phyloP scores from a whole-genome alignment of 1,140 invertebrate genomes.

The Drosophila santomea region DNA sequence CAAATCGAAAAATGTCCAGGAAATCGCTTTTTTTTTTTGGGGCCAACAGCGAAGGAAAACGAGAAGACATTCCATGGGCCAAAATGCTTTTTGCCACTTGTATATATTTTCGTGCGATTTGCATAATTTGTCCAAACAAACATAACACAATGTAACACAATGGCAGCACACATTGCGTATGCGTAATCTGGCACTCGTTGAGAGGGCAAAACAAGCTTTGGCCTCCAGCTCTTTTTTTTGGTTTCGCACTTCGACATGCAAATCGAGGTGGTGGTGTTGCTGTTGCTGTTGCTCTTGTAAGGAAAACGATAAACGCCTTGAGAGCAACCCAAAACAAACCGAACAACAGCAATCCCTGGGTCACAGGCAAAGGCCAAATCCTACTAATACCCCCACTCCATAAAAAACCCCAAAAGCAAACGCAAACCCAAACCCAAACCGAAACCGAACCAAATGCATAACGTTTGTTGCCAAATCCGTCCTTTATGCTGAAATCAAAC shows the following conservation, averaged over 20 bases:
- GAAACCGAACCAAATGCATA: constrained; percentile 60
- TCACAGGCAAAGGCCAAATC: constrained; percentile 46
- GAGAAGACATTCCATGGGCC: constrained; percentile 22
- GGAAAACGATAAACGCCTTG: constrained; percentile 68
- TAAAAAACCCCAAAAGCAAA: neutral
- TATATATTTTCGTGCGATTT: constrained; percentile 50
- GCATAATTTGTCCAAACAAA: constrained; percentile 81
- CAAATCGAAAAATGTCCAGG: constrained; percentile 15
- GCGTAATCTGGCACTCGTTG: constrained; percentile 72
- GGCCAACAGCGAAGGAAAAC: neutral
- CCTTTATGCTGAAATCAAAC: constrained; percentile 77
- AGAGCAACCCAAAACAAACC: constrained; percentile 34
- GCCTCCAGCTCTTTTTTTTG: constrained; percentile 25
- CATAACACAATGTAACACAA: constrained; percentile 72
- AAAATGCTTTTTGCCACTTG: constrained; percentile 37
- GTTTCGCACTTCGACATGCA: constrained; percentile 63
- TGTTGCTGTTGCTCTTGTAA: neutral
- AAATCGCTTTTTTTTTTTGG: constrained; percentile 17
- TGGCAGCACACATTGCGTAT: constrained; percentile 71
- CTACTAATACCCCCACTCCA: constrained; percentile 59
- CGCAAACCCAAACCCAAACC: neutral
- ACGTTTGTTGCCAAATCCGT: constrained; percentile 73
- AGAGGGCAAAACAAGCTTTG: constrained; percentile 51
- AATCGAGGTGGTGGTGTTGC: constrained; percentile 46
- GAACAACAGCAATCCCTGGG: constrained; percentile 26